Base-by-base conservation (phyloP, 2,888 invertebrate species). In the Pantelozetes paolii region DNA sequence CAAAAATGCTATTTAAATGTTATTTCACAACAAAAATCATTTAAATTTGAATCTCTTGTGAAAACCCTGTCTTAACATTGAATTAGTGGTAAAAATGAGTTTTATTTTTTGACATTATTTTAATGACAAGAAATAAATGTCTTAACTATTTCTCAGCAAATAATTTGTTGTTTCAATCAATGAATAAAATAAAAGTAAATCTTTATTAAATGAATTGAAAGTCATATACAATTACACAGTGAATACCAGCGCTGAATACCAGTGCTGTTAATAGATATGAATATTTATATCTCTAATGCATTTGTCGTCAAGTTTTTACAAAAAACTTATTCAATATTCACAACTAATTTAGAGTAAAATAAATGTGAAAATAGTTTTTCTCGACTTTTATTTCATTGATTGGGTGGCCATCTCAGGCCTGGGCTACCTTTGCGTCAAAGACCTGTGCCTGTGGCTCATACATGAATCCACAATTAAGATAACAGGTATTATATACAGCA, bases 381-480 rank as follows among this genome's bases (percentile, higher is more conserved):
- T n/a, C n/a, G n/a, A n/a, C n/a, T n/a, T 36, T 36, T 36, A 36
- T 36, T 36, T 36, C 36, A 36, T 36, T 36, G 9, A 9, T 36
- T 48, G 48, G 48, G 15, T 15, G 48, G 15, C 48, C 15, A 2
- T 48, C 9, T 5, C 36, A 36, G 36, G 36, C 5, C 36, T 36
- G 36, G 36, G 36, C 36, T 36, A 36, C 9, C 48, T n/a, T 9
- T 48, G 48, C 15, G 48, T 48, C 48, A 48, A 48, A 9, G 48
- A 15, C 15, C 48, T 3, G 23, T 59, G 23, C 59, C 59, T 59
- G 59, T 59, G 59, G 59, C 59, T 20, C 18, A 59, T 26, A 59
- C 59, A 59, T 59, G 59, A 59, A 5, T 59, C 30, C 5, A 6
- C 15, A 59, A 59, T 59, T 59, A 59, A 59, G 59, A 59, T 59